Evolutionary conservation across 1,140 invertebrate species (phyloP).

Genomic region (Pinna nobilis): DNA sequence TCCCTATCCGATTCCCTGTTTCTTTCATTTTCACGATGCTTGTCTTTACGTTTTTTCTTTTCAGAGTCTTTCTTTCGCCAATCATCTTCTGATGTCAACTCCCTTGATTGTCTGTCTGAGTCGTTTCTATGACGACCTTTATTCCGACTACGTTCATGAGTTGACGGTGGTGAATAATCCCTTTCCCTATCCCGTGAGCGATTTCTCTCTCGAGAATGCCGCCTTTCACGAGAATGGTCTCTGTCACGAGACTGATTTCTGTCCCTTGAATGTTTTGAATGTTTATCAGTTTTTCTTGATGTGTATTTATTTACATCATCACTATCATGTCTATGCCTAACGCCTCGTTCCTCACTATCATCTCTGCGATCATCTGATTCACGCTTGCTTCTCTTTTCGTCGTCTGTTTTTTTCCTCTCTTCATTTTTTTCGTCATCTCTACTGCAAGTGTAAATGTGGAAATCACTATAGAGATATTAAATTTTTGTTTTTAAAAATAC

Average conservation of each 20-base stretch:
- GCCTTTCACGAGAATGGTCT: constrained; percentile 21
- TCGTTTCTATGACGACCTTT: background rate
- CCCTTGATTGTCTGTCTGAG: background rate
- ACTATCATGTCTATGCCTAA: too few species aligned
- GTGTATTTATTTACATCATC: too few species aligned
- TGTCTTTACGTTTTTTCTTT: constrained; percentile 12
- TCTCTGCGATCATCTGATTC: background rate
- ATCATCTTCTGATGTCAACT: constrained; percentile 17
- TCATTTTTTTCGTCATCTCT: too few species aligned
- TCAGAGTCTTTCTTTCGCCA: constrained; percentile 18
- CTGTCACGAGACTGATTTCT: constrained; percentile 32
- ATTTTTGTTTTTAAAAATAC: too few species aligned
- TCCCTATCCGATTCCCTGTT: constrained; percentile 4
- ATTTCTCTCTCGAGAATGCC: too few species aligned
- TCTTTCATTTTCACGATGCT: constrained; percentile 23
- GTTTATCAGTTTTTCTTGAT: too few species aligned
- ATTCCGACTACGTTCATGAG: too few species aligned
- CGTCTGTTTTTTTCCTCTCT: too few species aligned
- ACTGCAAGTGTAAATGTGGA: too few species aligned
- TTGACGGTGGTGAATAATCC: too few species aligned
- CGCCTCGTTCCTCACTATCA: background rate
- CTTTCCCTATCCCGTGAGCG: constrained; percentile 11
- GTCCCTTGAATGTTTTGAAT: too few species aligned
- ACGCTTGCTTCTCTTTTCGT: background rate
- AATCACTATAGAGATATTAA: too few species aligned